A percentile compares a stretch with the other conserved stretches of the same genome.
phyloP scores from a whole-genome alignment of 1,140 invertebrate species.

The Tenebrio molitor region DNA sequence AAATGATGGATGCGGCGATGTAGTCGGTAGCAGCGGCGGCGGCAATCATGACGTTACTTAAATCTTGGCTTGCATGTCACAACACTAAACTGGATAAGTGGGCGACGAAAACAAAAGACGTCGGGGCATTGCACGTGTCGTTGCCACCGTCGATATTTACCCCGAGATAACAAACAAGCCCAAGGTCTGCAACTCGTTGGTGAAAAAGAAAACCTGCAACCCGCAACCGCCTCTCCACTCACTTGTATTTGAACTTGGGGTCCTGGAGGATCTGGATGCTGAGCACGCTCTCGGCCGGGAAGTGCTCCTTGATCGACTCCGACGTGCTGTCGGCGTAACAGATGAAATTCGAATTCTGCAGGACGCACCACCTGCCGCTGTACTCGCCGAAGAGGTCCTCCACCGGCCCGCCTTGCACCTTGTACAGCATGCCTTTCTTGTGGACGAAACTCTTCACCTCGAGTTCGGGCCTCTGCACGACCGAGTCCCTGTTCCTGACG shows the following conservation, averaged over 20 bases:
- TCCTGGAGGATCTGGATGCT: constrained; percentile 76
- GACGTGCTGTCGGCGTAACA: constrained; percentile 63
- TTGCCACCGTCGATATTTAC: constrained; percentile 12
- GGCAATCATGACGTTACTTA: neutral
- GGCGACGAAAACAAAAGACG: constrained; percentile 36
- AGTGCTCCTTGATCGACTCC: constrained; percentile 70
- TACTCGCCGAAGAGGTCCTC: constrained; percentile 66
- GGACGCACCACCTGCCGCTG: constrained; percentile 63
- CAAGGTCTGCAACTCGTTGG: constrained; percentile 13
- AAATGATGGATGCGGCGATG: constrained; percentile 5
- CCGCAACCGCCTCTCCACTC: no score
- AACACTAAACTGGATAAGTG: constrained; percentile 58
- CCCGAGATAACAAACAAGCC: constrained; percentile 11
- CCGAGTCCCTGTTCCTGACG: constrained; percentile 46
- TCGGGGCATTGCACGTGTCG: constrained; percentile 11
- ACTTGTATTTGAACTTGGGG: constrained; percentile 71
- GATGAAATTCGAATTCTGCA: constrained; percentile 62
- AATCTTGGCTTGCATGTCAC: constrained; percentile 5
- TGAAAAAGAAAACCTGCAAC: no score
- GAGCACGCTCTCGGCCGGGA: constrained; percentile 71
- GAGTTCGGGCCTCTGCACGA: constrained; percentile 58
- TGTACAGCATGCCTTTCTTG: constrained; percentile 65
- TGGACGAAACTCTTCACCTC: constrained; percentile 55
- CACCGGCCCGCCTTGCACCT: constrained; percentile 63
- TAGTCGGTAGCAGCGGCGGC: neutral